Evolutionary conservation across 1,140 invertebrate species (phyloP).

Genomic region (Sycophila sp.): DNA sequence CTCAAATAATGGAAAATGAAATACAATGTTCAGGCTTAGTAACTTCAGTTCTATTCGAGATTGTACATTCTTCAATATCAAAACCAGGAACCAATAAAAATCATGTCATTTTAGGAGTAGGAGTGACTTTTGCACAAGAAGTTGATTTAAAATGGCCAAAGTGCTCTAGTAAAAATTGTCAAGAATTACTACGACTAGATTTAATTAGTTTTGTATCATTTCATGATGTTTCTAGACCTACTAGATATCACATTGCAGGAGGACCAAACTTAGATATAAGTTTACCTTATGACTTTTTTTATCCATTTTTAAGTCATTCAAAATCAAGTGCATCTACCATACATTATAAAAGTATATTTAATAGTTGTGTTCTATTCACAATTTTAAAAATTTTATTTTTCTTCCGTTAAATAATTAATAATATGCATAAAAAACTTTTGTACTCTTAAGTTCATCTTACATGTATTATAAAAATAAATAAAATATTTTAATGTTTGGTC

Average conservation of each 20-base stretch:
- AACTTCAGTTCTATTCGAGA: conserved; percentile 67
- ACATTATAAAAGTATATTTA: conserved; percentile 2
- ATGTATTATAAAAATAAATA: not conserved
- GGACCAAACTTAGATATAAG: conserved; percentile 71
- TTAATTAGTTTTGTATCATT: conserved; percentile 69
- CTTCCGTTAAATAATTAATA: too few species aligned
- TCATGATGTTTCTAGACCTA: conserved; percentile 69
- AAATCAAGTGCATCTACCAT: conserved; percentile 23
- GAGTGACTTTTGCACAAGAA: conserved; percentile 53
- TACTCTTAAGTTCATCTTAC: not conserved
- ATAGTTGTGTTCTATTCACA: not conserved
- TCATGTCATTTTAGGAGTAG: conserved; percentile 58
- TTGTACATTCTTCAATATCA: conserved; percentile 59
- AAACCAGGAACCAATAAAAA: conserved; percentile 54
- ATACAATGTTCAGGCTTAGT: conserved; percentile 61
- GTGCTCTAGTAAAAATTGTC: conserved; percentile 50
- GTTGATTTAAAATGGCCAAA: conserved; percentile 54
- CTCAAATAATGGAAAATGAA: conserved; percentile 47
- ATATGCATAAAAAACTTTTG: not conserved
- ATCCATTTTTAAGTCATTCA: conserved; percentile 69
- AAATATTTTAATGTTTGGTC: not conserved
- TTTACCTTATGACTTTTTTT: conserved; percentile 77
- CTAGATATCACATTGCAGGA: conserved; percentile 67
- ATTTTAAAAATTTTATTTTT: conserved; percentile 8
- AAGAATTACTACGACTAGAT: conserved; percentile 48